These are phyloP conservation scores for Gallinago jamesoni DNA, from an alignment of 2,113 vertebrate genomes.

Conservation along the genomic window DNA sequence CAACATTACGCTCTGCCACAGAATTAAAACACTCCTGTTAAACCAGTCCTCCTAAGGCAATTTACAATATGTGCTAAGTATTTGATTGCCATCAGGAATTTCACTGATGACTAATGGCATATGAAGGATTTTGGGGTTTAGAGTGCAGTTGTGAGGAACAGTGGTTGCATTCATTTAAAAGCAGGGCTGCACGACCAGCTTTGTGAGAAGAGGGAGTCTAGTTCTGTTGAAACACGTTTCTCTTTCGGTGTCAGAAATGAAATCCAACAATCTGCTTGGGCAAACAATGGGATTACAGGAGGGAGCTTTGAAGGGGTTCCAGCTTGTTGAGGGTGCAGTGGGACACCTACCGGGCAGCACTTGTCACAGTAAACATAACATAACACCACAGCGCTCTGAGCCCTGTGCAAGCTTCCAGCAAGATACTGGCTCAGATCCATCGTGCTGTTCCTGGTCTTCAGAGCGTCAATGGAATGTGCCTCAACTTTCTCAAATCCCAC, in stretches of 20 bases:
- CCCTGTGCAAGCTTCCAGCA: neutral
- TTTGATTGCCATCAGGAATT: neutral
- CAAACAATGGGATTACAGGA: neutral
- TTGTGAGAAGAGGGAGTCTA: neutral
- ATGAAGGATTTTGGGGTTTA: neutral
- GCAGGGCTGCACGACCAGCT: neutral
- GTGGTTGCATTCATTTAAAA: neutral
- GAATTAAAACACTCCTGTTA: neutral
- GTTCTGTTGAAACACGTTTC: neutral
- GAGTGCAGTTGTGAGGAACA: neutral
- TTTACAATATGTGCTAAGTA: neutral
- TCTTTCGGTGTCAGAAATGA: neutral
- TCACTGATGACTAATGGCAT: neutral
- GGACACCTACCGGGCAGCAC: neutral
- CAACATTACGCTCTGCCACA: neutral
- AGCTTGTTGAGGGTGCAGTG: neutral
- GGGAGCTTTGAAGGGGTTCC: neutral
- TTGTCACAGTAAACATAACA: neutral
- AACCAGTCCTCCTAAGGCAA: neutral
- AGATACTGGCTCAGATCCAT: neutral
- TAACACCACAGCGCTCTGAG: neutral
- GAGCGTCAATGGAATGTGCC: rapidly evolving
- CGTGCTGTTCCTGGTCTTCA: neutral
- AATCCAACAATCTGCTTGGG: neutral
- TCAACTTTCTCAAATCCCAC: neutral